Conservation (phyloP, 2,797 vertebrate species). For the Fratercula arctica region DNA sequence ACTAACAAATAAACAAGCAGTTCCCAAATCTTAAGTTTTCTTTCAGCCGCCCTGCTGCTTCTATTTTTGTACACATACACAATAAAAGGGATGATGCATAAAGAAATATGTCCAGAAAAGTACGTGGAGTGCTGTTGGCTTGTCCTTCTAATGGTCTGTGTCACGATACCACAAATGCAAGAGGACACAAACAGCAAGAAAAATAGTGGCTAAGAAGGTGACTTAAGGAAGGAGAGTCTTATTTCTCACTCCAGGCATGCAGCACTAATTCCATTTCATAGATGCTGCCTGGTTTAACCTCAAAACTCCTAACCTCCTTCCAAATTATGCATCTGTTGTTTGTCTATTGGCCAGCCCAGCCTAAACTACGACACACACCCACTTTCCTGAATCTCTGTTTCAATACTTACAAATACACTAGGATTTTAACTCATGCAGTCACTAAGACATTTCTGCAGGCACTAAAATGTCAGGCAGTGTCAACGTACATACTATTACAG, state of each 20-base stretch:
- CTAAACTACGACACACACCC: neutral
- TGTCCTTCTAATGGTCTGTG: neutral
- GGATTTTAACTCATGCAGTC: neutral
- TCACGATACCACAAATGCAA: neutral
- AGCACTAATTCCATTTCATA: neutral
- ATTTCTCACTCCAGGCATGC: neutral
- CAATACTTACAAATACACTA: neutral
- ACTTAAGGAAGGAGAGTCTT: neutral
- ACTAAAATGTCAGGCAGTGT: neutral
- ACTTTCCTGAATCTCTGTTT: neutral
- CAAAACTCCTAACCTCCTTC: neutral
- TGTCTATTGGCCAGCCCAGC: neutral
- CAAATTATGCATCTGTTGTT: neutral
- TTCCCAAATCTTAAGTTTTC: neutral
- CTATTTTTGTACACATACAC: neutral
- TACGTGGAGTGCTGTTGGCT: neutral
- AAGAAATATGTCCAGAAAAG: neutral
- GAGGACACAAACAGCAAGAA: neutral
- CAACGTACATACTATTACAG: neutral
- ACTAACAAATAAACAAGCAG: neutral
- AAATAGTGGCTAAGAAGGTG: neutral
- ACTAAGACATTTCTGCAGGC: slow-evolving; percentile 6
- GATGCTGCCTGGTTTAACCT: neutral
- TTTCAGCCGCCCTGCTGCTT: neutral
- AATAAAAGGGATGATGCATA: neutral